Percentiles rank a stretch among this genome's conserved stretches.
Evolutionary conservation across 2,113 vertebrate species (phyloP).

Genomic region (Garra rufa): DNA sequence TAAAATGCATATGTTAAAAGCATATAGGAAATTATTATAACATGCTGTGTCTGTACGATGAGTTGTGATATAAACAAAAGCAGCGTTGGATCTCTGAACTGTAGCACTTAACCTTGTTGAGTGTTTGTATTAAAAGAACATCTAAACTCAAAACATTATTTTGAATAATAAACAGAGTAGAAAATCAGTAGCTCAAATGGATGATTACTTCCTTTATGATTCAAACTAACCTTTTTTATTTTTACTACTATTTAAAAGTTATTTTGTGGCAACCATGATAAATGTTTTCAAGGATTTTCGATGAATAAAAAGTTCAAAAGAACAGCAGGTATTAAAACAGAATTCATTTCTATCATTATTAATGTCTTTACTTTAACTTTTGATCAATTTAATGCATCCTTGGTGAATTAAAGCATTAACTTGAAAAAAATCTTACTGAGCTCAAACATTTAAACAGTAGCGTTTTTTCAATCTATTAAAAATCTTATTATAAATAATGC

Average conservation of each 20-base stretch:
- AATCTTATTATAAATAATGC: too few species aligned
- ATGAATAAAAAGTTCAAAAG: background rate
- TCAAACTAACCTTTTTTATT: background rate
- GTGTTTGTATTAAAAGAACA: background rate
- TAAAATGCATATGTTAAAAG: too few species aligned
- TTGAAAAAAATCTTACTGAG: too few species aligned
- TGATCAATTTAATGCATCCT: background rate
- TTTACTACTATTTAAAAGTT: background rate
- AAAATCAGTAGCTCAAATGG: background rate
- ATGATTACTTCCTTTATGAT: background rate
- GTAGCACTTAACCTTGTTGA: background rate
- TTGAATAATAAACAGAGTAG: background rate
- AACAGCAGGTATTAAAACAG: background rate
- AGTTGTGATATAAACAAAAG: background rate
- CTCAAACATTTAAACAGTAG: too few species aligned
- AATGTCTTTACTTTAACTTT: too few species aligned
- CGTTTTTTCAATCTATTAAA: too few species aligned
- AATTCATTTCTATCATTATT: background rate
- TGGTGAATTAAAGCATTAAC: too few species aligned
- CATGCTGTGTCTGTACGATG: background rate
- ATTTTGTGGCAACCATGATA: background rate
- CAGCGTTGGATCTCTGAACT: background rate
- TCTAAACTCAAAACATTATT: background rate
- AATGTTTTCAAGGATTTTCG: background rate
- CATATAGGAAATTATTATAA: background rate